Evolutionary conservation across 2,888 invertebrate genomes (phyloP), one percentile per base, ranked within the genome.

Genomic region (Arrhopalites spinosus): DNA sequence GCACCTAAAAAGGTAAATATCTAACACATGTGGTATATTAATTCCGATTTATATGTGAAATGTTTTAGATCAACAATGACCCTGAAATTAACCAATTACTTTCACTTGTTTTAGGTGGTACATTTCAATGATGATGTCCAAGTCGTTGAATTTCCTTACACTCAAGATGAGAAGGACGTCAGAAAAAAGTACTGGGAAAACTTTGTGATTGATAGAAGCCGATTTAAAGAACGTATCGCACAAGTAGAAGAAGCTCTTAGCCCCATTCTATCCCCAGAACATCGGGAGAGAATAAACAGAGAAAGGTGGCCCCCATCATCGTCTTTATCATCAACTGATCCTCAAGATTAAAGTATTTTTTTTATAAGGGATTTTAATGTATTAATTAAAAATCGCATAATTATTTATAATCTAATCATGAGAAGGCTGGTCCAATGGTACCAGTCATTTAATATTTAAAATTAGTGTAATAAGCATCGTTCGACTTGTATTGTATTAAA

Each of bases 141-240:
- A 56, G 67, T 79, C 1, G 61, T 79, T 43, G 81, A 81, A 69
- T 81, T 81, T 64, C 78, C 80, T 15, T 80, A 81, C 73, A 80
- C 80, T 73, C 72, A 73, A 25, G 80, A 80, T 17, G 80, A 80
- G 2, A 75, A 78, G 45, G 53, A 74, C 17, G 68, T 29, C 25
- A 64, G 81, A 27, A 73, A 78, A 43, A 64, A 75, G 13, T 81
- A 81, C 59, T 83, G 83, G 83, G 82, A 83, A 70, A 66, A 77
- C 20, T 79, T 79, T 72, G 82, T 81, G 1, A 45, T 67, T n/a
- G 83, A 82, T 64, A 76, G 83, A 50, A 56, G 73, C 25, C 73
- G 82, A 36, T 83, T 83, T 66, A 80, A 73, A 63, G 80, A 81
- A 30, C 74, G 81, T 43, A 81, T 83, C 45, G 23, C 69, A 15